phyloP scores from a whole-genome alignment of 1,140 invertebrate genomes.

The Sitodiplosis mosellana region DNA sequence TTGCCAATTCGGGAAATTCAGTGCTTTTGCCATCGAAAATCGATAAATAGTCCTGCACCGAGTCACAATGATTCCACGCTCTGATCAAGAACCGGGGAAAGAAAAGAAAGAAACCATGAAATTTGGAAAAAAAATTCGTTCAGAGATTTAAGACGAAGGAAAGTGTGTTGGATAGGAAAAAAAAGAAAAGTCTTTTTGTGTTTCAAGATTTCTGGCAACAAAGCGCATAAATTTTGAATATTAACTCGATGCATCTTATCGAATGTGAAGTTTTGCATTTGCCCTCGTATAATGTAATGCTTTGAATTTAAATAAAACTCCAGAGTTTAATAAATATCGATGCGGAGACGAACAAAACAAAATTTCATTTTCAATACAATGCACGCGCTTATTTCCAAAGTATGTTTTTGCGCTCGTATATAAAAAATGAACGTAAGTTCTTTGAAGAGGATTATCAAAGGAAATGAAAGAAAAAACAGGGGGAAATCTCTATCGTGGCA shows the following conservation, averaged over 20 bases:
- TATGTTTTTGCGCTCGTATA: no score
- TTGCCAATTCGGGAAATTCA: slow-evolving; percentile 49
- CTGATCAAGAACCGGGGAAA: no score
- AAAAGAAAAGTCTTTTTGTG: no score
- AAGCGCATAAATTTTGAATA: no score
- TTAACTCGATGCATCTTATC: no score
- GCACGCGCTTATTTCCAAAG: background rate
- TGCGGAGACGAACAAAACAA: background rate
- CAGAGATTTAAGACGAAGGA: background rate
- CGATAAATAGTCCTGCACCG: slow-evolving; percentile 61
- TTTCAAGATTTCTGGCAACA: no score
- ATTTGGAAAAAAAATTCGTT: background rate
- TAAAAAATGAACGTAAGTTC: no score
- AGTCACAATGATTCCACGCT: slow-evolving; percentile 63
- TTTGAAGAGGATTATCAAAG: no score
- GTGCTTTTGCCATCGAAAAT: slow-evolving; percentile 62
- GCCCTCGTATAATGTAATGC: no score
- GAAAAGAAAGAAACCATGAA: background rate
- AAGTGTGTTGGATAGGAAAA: background rate
- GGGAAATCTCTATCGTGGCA: no score
- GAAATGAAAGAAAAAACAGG: no score
- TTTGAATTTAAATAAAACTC: background rate
- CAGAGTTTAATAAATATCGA: background rate
- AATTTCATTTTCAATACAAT: background rate
- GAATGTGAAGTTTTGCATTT: no score